Percentiles rank a stretch among this genome's conserved stretches.
Conservation (phyloP, 1,140 invertebrate genomes). For the Eumaeus atala region DNA sequence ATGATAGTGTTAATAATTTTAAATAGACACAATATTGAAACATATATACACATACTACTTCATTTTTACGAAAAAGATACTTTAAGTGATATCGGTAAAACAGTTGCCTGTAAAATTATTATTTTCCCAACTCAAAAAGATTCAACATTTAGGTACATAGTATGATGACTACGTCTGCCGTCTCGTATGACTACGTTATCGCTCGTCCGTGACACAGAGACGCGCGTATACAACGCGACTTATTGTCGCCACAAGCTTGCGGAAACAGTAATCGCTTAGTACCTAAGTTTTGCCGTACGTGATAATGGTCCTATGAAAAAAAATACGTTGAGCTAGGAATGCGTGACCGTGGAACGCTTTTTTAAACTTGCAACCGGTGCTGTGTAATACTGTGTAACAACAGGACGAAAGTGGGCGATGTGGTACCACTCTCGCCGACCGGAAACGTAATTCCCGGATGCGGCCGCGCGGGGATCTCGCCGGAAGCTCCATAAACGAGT, state of each 20-base stretch:
- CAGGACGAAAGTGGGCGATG: slow-evolving; percentile 64
- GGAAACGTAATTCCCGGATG: slow-evolving; percentile 73
- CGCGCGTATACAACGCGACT: slow-evolving; percentile 57
- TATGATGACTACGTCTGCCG: slow-evolving; percentile 21
- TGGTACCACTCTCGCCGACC: slow-evolving; percentile 59
- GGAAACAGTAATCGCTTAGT: slow-evolving; percentile 34
- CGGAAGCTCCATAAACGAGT: slow-evolving; percentile 78
- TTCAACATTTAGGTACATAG: slow-evolving; percentile 10
- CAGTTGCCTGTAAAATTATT: too few relatives aligned
- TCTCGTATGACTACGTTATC: slow-evolving; percentile 51
- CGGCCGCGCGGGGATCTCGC: slow-evolving; percentile 72
- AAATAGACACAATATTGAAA: too few relatives aligned
- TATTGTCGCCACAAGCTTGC: slow-evolving; percentile 67
- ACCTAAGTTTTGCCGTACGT: slow-evolving; percentile 36
- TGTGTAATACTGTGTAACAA: slow-evolving; percentile 29
- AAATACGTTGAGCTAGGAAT: slow-evolving; percentile 22
- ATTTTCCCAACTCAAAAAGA: neutral
- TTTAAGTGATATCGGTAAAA: too few relatives aligned
- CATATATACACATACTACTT: too few relatives aligned
- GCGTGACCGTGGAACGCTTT: slow-evolving; percentile 21
- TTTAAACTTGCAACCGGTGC: slow-evolving; percentile 7
- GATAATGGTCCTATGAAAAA: slow-evolving; percentile 35
- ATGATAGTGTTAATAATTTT: too few relatives aligned
- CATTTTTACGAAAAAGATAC: too few relatives aligned
- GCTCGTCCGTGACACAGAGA: slow-evolving; percentile 70